Base-by-base conservation (phyloP, 2,888 invertebrate species). In the Xestia rhomboidea region DNA sequence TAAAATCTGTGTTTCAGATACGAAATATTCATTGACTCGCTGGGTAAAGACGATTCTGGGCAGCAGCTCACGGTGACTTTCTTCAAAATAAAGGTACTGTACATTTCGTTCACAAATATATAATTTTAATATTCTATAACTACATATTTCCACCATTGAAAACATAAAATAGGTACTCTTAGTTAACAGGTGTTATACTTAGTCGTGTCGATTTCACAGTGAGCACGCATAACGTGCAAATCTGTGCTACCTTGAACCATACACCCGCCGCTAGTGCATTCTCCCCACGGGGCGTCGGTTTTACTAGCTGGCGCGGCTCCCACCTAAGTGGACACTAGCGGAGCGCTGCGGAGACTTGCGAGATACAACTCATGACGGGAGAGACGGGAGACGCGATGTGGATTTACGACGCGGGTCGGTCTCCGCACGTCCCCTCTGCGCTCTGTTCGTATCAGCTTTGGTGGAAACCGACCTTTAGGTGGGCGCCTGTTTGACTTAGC, bases 41-140 rank as follows among this genome's bases (percentile, higher is more conserved):
- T 98, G 76, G 98, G 98, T 0, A 98, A 97, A 89, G 98, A 98
- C 79, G 98, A 98, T 7, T 97, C 98, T 62, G 99, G 98, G 0
- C 97, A 97, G 73, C 97, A 97, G 38, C 92, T 98, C 18, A 97
- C 98, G 0, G 97, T 98, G 15, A 97, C 98, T 0, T 98, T 98
- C 92, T 97, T 98, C 86, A 98, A 98, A 94, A 97, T 98, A 68
- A 98, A 97, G 95, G 97, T 96, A n/a, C n/a, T 54, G 54, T 27
- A 54, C 1, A n/a, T 54, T n/a, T n/a, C 2, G 27, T 27, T 57
- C 15, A 1, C 15, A 0, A 24, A 38, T 63, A 15, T 63, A 62
- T 13, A 38, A 27, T 63, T 38, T 11, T 38, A 38, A 10, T 63
- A 24, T 38, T 38, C 24, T n/a, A 2, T 38, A 2, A 6, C 18